phyloP scores from a whole-genome alignment of 1,140 invertebrate species.

The Anthonomus grandis region DNA sequence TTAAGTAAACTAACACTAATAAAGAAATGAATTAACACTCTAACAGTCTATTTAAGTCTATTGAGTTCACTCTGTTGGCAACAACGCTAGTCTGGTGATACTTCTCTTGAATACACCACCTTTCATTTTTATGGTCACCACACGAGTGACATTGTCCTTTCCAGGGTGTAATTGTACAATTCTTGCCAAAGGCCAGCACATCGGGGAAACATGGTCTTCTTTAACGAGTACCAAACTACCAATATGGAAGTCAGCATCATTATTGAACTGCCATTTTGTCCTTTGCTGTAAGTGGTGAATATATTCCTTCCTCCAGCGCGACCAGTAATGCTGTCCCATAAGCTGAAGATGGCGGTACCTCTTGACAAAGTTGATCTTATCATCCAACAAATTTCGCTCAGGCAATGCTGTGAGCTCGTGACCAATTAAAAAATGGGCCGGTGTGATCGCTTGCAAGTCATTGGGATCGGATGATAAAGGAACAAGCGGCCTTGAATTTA shows the following conservation, averaged over 20 bases:
- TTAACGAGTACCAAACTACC: slow-evolving; percentile 44
- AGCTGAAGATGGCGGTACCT: slow-evolving; percentile 35
- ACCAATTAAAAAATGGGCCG: slow-evolving; percentile 41
- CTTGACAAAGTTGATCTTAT: slow-evolving; percentile 18
- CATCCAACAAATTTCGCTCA: slow-evolving; percentile 30
- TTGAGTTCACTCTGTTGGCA: neutral
- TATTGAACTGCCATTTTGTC: slow-evolving; percentile 21
- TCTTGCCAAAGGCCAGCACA: slow-evolving; percentile 36
- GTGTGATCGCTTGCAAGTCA: slow-evolving; percentile 37
- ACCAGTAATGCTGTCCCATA: slow-evolving; percentile 33
- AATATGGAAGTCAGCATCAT: slow-evolving; percentile 16
- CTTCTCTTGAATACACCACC: neutral
- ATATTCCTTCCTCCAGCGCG: slow-evolving; percentile 34
- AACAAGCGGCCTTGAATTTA: slow-evolving; percentile 37
- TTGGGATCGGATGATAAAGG: slow-evolving; percentile 33
- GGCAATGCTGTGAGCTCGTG: slow-evolving; percentile 41
- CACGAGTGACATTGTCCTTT: slow-evolving; percentile 38
- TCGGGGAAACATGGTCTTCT: slow-evolving; percentile 26
- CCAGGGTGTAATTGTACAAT: slow-evolving; percentile 38
- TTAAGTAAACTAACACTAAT: no score
- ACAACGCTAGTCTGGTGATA: neutral
- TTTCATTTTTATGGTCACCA: slow-evolving; percentile 17
- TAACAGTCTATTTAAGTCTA: no score
- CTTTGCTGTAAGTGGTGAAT: slow-evolving; percentile 30
- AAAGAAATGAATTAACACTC: no score